phyloP scores from a whole-genome alignment of 2,797 vertebrate genomes.

The Gymnoscopelus braueri region DNA sequence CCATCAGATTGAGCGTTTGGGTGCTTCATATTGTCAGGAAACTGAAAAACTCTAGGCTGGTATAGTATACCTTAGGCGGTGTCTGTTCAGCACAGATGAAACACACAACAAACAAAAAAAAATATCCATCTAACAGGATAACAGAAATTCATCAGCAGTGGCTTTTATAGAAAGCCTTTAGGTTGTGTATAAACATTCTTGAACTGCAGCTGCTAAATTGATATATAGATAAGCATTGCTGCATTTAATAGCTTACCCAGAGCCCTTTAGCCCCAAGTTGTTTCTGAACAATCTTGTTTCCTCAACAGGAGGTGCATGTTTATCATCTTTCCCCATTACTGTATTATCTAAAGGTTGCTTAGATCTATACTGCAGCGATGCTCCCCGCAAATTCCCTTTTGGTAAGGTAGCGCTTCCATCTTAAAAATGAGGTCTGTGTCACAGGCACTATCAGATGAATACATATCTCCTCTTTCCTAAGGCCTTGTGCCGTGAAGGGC shows the following conservation, averaged over 20 bases:
- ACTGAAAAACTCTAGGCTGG: background rate
- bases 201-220: slow-evolving; percentile 48
- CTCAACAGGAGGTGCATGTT: slow-evolving; percentile 40
- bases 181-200: slow-evolving; percentile 51
- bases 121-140: slow-evolving; percentile 24
- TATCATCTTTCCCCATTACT: slow-evolving; percentile 56
- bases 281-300: slow-evolving; percentile 54
- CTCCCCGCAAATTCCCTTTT: slow-evolving; percentile 22
- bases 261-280: slow-evolving; percentile 44
- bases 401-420: slow-evolving; percentile 13
- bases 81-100: slow-evolving; percentile 14
- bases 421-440: slow-evolving; percentile 30
- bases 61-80: slow-evolving; percentile 23
- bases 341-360: slow-evolving; percentile 61
- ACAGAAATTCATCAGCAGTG: slow-evolving; percentile 49
- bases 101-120: slow-evolving; percentile 12
- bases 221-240: slow-evolving; percentile 57
- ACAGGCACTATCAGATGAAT: slow-evolving; percentile 40
- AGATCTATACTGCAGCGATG: slow-evolving; percentile 39
- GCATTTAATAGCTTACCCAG: slow-evolving; percentile 56
- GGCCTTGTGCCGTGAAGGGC: slow-evolving; percentile 54
- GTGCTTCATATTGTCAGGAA: slow-evolving; percentile 7
- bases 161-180: slow-evolving; percentile 56
- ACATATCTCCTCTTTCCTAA: slow-evolving; percentile 35
- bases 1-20: background rate